Base-by-base conservation (phyloP, 2,888 invertebrate species). In the Drosophila mettleri region DNA sequence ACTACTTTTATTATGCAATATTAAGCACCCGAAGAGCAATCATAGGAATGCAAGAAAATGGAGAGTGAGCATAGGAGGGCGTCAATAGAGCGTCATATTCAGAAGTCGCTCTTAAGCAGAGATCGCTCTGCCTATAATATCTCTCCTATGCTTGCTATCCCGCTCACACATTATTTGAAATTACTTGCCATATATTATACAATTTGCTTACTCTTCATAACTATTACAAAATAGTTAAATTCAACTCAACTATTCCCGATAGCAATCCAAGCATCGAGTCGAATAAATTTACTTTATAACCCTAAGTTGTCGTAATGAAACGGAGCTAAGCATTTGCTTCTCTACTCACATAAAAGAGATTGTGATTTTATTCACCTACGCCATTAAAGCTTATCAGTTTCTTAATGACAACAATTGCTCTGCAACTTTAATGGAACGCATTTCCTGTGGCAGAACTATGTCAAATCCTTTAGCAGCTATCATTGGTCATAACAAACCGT, bases 391-490 rank as follows among this genome's bases (percentile, higher is more conserved):
- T 72, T 72, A 74, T 72, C 62, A 38, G n/a, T 9, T 18, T 20
- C 61, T 55, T 43, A 52, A 55, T 60, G 52, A 2, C 41, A 43
- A 41, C 29, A 55, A 27, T 49, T 69, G 51, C 53, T 53, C 43
- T 43, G 16, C 18, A 9, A 51, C 43, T 60, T 74, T 61, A 62
- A 63, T 49, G 29, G 31, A 34, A 49, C 64, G 46, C 41, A 14
- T 43, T 54, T 27, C 43, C 43, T 6, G 34, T 29, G 36, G 16
- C n/a, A n/a, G 14, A 33, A 59, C 46, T 52, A 59, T 41, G 46
- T 39, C 29, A 69, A 83, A 86, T 71, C 67, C 86, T 86, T 78
- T 69, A 64, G 18, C 33, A 16, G 72, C 72, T 53, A 67, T 74
- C 55, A 71, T 76, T 77, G 27, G 22, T 36, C 69, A 41, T 65